These are phyloP conservation scores for Dermatemys mawii DNA, from an alignment of 2,113 vertebrate genomes.

Conservation along the genomic window DNA sequence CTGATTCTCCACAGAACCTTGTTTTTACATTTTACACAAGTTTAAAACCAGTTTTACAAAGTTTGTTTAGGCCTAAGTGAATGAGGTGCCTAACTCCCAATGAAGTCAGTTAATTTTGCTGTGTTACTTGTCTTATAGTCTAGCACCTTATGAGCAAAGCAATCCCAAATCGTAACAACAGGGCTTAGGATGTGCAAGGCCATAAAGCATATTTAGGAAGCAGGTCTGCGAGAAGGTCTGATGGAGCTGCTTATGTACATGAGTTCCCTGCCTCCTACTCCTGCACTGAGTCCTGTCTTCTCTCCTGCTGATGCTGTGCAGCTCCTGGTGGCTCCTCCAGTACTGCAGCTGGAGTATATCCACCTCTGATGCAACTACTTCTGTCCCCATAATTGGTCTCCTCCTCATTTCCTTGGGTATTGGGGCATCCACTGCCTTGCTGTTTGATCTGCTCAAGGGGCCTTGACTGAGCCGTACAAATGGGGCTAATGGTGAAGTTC, in stretches of 20 bases:
- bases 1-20: neutral
- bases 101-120: neutral
- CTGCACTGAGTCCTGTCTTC: neutral
- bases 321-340: neutral
- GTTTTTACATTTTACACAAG: neutral
- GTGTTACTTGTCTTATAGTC: neutral
- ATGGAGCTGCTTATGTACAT: neutral
- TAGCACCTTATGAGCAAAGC: neutral
- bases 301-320: neutral
- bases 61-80: neutral
- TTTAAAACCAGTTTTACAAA: neutral
- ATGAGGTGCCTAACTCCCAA: no score
- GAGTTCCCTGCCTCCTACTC: neutral
- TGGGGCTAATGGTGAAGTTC: neutral
- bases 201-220: neutral
- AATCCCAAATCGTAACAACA: no score
- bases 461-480: rapidly evolving
- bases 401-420: neutral
- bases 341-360: no score
- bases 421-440: neutral
- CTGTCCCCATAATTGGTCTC: neutral
- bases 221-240: neutral
- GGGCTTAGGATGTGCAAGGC: neutral
- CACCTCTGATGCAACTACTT: neutral
- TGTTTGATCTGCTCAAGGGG: neutral